These are phyloP conservation scores for Pholis gunnellus DNA, from an alignment of 2,113 vertebrate species.

Conservation along the genomic window DNA sequence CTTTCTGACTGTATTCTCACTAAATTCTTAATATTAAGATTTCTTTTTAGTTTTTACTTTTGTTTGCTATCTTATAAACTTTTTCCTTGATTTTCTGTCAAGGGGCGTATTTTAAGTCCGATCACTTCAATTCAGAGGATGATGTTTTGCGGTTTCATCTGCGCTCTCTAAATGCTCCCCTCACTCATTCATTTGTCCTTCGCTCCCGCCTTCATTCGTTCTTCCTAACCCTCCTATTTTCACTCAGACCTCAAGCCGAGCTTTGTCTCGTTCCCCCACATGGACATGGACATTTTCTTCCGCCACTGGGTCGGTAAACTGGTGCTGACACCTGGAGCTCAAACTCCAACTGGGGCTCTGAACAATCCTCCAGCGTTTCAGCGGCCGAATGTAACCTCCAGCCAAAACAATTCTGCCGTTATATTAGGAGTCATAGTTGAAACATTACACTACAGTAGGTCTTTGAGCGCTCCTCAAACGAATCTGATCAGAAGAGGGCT, in stretches of 20 bases:
- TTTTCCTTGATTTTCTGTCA: not conserved
- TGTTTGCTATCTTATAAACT: not conserved
- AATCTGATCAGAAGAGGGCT: constrained; percentile 27
- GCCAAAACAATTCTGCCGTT: constrained; percentile 50
- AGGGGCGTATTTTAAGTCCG: not conserved
- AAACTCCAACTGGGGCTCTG: constrained; percentile 36
- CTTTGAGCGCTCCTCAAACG: constrained; percentile 12
- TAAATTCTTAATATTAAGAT: not conserved
- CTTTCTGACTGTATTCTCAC: not conserved
- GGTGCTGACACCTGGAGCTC: constrained; percentile 63
- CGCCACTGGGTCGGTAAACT: constrained; percentile 36
- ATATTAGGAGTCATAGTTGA: constrained; percentile 15
- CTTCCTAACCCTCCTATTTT: not conserved
- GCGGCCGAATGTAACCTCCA: constrained; percentile 24
- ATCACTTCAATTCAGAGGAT: not conserved
- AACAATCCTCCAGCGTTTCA: constrained; percentile 41
- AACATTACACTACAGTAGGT: constrained; percentile 26
- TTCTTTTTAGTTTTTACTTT: not conserved
- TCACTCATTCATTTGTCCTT: not conserved
- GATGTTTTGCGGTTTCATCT: not conserved
- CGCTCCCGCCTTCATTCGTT: not conserved
- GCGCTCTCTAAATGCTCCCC: not conserved
- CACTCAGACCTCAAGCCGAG: constrained; percentile 11
- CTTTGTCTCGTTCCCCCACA: not conserved
- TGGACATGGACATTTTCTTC: constrained; percentile 9